Evolutionary conservation across 1,140 invertebrate species (phyloP).

Genomic region (Platorchestia sp.): DNA sequence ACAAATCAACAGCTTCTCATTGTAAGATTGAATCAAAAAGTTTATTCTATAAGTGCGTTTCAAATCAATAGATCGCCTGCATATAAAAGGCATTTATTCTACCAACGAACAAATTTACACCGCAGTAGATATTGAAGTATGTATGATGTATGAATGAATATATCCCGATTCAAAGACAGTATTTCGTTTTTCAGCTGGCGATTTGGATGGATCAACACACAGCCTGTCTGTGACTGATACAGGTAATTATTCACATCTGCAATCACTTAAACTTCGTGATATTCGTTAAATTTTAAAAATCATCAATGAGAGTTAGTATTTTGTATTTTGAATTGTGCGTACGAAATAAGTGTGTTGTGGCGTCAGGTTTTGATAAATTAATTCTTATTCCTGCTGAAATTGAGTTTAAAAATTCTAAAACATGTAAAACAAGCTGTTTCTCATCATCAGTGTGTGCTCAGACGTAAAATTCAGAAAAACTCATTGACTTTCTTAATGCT

Average conservation of each 20-base stretch:
- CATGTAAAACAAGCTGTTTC: not conserved
- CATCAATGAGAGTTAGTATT: not conserved
- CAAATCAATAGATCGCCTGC: too few species aligned
- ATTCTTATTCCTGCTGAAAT: not conserved
- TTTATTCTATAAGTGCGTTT: too few species aligned
- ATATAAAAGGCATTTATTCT: too few species aligned
- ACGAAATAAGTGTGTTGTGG: not conserved
- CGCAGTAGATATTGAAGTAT: not conserved
- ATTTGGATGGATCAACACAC: slow-evolving; percentile 70
- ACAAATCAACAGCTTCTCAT: too few species aligned
- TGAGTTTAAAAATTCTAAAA: too few species aligned
- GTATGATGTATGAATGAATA: not conserved
- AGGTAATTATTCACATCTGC: slow-evolving; percentile 68
- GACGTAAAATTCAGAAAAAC: not conserved
- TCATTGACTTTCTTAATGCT: not conserved
- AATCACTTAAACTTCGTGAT: not conserved
- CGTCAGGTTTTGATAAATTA: not conserved
- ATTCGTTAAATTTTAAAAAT: not conserved
- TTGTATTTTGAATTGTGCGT: not conserved
- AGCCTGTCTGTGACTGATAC: slow-evolving; percentile 70
- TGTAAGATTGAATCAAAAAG: too few species aligned
- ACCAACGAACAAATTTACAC: too few species aligned
- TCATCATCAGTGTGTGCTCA: not conserved
- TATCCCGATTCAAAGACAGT: not conserved
- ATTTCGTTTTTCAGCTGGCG: slow-evolving; percentile 62